These are phyloP conservation scores for Galerucella nymphaeae DNA, from an alignment of 2,888 invertebrate genomes.

Conservation along the genomic window DNA sequence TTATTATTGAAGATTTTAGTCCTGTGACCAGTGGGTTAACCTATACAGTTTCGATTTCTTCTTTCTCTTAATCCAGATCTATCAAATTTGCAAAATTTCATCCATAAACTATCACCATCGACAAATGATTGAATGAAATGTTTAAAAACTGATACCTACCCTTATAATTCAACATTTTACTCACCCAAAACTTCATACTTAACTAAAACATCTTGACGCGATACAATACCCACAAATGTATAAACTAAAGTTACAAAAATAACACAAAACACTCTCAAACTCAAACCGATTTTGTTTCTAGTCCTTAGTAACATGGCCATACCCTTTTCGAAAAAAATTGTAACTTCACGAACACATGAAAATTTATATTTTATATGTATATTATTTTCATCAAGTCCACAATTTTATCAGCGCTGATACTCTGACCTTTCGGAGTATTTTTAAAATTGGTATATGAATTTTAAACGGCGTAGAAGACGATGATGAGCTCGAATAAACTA, in stretches of 20 bases:
- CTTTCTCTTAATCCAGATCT: too few relatives aligned
- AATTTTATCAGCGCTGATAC: neutral
- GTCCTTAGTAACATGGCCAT: slow-evolving; percentile 61
- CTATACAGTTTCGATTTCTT: too few relatives aligned
- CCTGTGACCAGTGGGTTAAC: too few relatives aligned
- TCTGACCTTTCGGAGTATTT: neutral
- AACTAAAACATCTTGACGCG: slow-evolving; percentile 4
- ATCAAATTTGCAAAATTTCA: too few relatives aligned
- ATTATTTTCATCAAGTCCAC: too few relatives aligned
- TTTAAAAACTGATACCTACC: too few relatives aligned
- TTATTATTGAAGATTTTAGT: too few relatives aligned
- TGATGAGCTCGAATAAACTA: neutral
- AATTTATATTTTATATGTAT: too few relatives aligned
- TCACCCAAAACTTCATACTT: slow-evolving; percentile 7
- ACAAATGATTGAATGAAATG: too few relatives aligned
- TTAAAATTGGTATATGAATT: neutral
- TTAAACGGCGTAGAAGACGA: neutral
- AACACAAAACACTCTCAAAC: slow-evolving; percentile 58
- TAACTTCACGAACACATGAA: too few relatives aligned
- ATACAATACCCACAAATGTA: slow-evolving; percentile 51
- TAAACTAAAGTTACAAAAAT: slow-evolving; percentile 56
- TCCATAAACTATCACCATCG: neutral
- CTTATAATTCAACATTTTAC: too few relatives aligned
- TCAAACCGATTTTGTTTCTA: slow-evolving; percentile 57
- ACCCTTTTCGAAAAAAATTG: slow-evolving; percentile 32